These are phyloP conservation scores for Sphaerophoria taeniata DNA, from an alignment of 2,888 invertebrate genomes.

Conservation along the genomic window DNA sequence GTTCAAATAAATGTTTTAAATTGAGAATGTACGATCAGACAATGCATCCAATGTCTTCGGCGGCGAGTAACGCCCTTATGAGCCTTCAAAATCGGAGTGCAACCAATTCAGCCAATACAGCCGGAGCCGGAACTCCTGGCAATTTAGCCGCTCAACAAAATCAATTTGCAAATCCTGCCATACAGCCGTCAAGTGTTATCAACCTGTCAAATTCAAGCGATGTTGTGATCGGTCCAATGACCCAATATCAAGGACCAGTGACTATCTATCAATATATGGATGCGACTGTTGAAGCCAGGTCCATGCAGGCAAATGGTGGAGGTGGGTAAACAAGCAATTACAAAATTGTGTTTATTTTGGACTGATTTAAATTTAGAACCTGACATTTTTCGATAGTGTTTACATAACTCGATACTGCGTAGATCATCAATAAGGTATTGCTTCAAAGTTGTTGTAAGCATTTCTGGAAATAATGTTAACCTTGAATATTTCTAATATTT, in stretches of 20 bases:
- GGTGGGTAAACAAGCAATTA: slow-evolving; percentile 75
- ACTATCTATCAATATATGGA: slow-evolving; percentile 84
- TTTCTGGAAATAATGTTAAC: no score
- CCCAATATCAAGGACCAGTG: slow-evolving; percentile 84
- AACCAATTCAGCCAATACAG: slow-evolving; percentile 73
- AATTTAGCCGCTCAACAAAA: slow-evolving; percentile 76
- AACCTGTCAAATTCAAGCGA: slow-evolving; percentile 84
- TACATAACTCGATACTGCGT: no score
- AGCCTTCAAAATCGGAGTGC: slow-evolving; percentile 77
- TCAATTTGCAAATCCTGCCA: slow-evolving; percentile 78
- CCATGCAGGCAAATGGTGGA: slow-evolving; percentile 80
- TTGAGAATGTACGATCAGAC: slow-evolving; percentile 75
- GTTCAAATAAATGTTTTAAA: neutral
- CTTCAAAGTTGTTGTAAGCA: no score
- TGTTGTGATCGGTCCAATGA: slow-evolving; percentile 84
- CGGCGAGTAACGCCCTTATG: slow-evolving; percentile 78
- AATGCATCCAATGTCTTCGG: slow-evolving; percentile 76
- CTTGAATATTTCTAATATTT: no score
- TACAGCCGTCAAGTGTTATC: slow-evolving; percentile 82
- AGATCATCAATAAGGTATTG: no score
- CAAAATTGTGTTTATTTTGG: neutral
- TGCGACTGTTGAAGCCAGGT: slow-evolving; percentile 80
- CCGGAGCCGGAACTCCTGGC: slow-evolving; percentile 75
- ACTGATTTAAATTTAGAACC: neutral
- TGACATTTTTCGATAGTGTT: slow-evolving; percentile 23